phyloP scores from a whole-genome alignment of 2,113 vertebrate species.

The Proteles cristata region DNA sequence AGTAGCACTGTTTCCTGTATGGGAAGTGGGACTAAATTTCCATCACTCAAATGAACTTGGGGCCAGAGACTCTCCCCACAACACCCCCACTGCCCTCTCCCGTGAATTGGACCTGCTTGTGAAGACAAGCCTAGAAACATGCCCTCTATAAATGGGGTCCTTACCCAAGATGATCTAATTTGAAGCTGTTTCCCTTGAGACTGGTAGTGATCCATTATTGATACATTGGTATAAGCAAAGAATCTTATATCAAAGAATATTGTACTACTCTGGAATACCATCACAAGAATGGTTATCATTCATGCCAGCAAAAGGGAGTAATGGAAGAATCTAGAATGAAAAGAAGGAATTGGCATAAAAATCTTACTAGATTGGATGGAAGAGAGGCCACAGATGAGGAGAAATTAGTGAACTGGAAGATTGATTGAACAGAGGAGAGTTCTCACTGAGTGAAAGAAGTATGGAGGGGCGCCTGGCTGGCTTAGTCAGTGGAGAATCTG shows the following conservation, averaged over 20 bases:
- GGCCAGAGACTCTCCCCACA: not conserved
- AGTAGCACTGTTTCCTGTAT: not conserved
- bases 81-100: not conserved
- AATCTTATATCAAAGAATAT: not conserved
- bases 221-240: not conserved
- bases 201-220: not conserved
- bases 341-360: not conserved
- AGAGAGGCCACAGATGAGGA: not conserved
- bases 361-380: not conserved
- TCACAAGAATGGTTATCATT: not conserved
- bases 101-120: not conserved
- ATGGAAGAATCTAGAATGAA: not conserved
- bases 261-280: not conserved
- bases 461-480: not conserved
- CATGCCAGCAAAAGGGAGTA: not conserved
- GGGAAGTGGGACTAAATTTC: not conserved
- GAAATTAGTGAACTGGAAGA: slow-evolving; percentile 14
- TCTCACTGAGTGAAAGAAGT: not conserved
- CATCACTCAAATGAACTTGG: not conserved
- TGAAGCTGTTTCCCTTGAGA: not conserved
- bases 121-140: not conserved
- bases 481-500: too few species aligned
- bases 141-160: not conserved
- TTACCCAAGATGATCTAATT: not conserved
- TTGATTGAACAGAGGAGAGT: not conserved